These are phyloP conservation scores for Panthera uncia DNA, from an alignment of 2,113 vertebrate genomes.

Conservation along the genomic window DNA sequence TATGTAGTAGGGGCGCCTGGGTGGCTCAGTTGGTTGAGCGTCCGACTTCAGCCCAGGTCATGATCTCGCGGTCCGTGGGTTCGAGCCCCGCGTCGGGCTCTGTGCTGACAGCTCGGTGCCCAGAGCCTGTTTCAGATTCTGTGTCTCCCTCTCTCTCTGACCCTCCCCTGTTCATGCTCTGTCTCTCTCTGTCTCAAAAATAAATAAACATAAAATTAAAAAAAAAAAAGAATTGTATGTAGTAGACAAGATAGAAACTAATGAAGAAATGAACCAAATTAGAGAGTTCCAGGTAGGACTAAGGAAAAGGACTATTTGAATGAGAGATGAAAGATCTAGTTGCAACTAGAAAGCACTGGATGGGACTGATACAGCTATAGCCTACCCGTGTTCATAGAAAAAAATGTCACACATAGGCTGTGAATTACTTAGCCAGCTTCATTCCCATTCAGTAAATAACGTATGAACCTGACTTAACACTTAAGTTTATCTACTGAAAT, in stretches of 20 bases:
- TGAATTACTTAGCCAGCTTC: background rate
- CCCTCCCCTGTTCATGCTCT: too few relatives aligned
- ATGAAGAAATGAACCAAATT: slow-evolving; percentile 44
- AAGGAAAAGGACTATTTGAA: background rate
- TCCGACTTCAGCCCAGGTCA: too few relatives aligned
- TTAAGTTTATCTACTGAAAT: slow-evolving; percentile 23
- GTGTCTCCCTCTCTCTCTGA: too few relatives aligned
- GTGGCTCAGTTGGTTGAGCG: too few relatives aligned
- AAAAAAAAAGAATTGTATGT: background rate
- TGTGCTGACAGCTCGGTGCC: too few relatives aligned
- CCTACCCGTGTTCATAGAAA: background rate
- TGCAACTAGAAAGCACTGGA: background rate
- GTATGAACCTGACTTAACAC: background rate
- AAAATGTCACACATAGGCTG: background rate
- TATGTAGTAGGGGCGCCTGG: background rate
- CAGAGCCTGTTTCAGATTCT: too few relatives aligned
- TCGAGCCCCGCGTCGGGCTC: too few relatives aligned
- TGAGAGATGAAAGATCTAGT: background rate
- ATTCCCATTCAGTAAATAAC: slow-evolving; percentile 12
- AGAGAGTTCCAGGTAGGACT: background rate
- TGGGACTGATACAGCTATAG: background rate
- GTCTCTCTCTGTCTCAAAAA: too few relatives aligned
- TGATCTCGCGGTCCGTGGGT: too few relatives aligned
- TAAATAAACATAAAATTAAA: too few relatives aligned
- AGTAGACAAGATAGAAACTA: background rate